Conservation (phyloP, 2,113 vertebrate species). For the Pao palembangensis region DNA sequence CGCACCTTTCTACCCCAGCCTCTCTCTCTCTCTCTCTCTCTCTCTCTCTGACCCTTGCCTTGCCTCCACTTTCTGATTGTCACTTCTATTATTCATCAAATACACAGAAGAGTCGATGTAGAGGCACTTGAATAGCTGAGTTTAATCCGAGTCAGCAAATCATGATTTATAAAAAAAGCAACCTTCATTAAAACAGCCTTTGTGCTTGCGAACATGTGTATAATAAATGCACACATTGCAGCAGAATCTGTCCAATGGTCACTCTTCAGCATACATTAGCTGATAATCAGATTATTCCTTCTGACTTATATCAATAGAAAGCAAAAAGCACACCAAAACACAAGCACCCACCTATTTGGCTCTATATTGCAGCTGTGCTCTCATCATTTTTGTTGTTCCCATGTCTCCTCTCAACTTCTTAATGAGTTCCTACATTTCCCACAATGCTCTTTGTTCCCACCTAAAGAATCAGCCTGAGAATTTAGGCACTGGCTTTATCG, state of each 20-base stretch:
- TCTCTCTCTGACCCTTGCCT: conserved; percentile 9
- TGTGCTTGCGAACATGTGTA: conserved; percentile 4
- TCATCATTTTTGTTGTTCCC: conserved; percentile 15
- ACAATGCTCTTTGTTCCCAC: background rate
- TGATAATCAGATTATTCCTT: conserved; percentile 34
- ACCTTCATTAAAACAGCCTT: conserved; percentile 16
- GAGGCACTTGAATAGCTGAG: conserved; percentile 23
- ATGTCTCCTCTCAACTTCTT: conserved; percentile 1
- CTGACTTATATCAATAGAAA: conserved; percentile 5
- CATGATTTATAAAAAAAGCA: conserved; percentile 22
- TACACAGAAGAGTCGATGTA: conserved; percentile 34
- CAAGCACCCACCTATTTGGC: conserved; percentile 5
- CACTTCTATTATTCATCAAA: conserved; percentile 44
- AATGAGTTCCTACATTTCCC: background rate
- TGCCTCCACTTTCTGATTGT: conserved; percentile 25
- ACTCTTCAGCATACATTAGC: conserved; percentile 14
- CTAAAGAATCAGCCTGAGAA: background rate
- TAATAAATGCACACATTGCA: background rate
- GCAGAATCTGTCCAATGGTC: background rate
- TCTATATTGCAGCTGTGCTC: conserved; percentile 10
- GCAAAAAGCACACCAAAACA: conserved; percentile 8
- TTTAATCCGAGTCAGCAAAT: conserved; percentile 19
- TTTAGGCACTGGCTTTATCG: background rate
- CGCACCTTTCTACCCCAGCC: conserved; percentile 47
- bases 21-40: conserved; percentile 16